Conservation (phyloP, 64 coral and sea anemone species). For the Pocillopora verrucosa region DNA sequence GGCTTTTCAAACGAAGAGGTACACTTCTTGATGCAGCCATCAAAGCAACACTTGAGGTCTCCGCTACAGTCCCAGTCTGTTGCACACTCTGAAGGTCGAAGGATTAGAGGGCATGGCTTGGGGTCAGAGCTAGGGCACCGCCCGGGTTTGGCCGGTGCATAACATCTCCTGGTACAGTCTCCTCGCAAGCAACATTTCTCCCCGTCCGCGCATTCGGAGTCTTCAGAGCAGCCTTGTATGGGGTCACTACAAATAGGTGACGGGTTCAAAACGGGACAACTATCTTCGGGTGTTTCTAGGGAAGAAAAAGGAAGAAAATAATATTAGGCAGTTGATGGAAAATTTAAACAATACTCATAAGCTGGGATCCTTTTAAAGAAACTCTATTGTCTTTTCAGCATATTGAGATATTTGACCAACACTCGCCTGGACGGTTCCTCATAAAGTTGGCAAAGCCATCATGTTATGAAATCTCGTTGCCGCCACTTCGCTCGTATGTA, state of each 20-base stretch:
- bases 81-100: background rate
- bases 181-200: conserved; percentile 10
- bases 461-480: too few relatives aligned
- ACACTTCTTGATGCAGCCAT: background rate
- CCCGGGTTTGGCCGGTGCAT: background rate
- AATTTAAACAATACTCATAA: too few relatives aligned
- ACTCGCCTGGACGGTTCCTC: too few relatives aligned
- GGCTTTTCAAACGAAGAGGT: background rate
- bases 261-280: background rate
- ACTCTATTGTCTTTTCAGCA: too few relatives aligned
- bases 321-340: background rate
- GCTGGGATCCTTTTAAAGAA: too few relatives aligned
- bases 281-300: background rate
- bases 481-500: too few relatives aligned
- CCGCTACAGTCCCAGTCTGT: conserved; percentile 32
- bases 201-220: conserved; percentile 9
- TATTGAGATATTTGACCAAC: too few relatives aligned
- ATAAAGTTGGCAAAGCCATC: too few relatives aligned
- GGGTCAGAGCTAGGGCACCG: background rate
- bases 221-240: background rate
- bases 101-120: background rate
- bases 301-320: background rate
- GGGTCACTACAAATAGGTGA: background rate
- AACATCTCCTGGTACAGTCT: conserved; percentile 4
- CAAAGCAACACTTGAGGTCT: conserved; percentile 21